These are phyloP conservation scores for Nasonovia ribisnigri DNA, from an alignment of 2,888 invertebrate species.

Conservation along the genomic window DNA sequence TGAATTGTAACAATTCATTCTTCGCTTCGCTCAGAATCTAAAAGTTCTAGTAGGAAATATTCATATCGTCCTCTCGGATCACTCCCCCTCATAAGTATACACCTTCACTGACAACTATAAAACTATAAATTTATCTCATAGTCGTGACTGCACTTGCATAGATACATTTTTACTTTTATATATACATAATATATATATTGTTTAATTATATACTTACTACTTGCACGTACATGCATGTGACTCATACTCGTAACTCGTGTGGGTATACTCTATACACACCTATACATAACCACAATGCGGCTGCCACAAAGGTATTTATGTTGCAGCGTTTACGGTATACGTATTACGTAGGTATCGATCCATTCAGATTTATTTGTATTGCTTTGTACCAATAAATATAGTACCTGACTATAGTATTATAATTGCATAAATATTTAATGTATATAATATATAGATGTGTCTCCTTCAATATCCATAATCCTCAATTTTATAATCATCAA, in stretches of 20 bases:
- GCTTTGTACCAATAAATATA: neutral
- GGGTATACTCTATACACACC: neutral
- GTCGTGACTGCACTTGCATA: neutral
- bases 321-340: neutral
- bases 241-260: neutral
- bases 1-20: too few species aligned
- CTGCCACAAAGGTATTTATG: neutral
- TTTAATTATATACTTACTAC: neutral
- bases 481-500: neutral
- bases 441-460: neutral
- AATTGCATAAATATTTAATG: neutral
- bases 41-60: too few species aligned
- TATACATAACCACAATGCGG: neutral
- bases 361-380: neutral
- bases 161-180: neutral
- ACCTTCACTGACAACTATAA: neutral
- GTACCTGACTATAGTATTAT: too few species aligned
- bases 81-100: too few species aligned
- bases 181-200: neutral
- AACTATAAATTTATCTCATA: neutral
- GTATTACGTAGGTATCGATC: neutral
- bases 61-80: too few species aligned
- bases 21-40: too few species aligned
- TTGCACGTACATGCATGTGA: neutral
- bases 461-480: neutral